These are phyloP conservation scores for Grallaria varia DNA, from an alignment of 2,113 vertebrate genomes.

Conservation along the genomic window DNA sequence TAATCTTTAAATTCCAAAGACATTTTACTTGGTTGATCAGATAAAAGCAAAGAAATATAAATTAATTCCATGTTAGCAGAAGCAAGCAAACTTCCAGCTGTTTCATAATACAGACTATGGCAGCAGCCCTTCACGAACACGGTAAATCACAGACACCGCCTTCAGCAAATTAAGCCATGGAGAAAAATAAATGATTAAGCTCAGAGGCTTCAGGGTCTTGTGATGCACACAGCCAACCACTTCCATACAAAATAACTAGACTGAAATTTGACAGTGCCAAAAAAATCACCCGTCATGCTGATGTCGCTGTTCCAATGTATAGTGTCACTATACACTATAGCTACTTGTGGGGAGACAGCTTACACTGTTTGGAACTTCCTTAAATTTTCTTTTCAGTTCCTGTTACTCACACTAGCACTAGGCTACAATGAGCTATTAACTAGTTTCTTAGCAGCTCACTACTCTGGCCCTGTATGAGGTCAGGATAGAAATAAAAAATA, in stretches of 20 bases:
- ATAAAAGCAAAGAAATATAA: slow-evolving; percentile 14
- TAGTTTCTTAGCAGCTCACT: not conserved
- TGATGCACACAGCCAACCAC: not conserved
- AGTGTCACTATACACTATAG: too few relatives aligned
- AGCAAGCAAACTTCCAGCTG: not conserved
- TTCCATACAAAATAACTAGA: not conserved
- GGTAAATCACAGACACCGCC: not conserved
- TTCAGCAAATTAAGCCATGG: not conserved
- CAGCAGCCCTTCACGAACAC: not conserved
- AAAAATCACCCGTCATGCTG: not conserved
- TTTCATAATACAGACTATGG: not conserved
- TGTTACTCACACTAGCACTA: not conserved
- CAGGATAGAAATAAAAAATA: not conserved
- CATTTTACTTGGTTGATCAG: slow-evolving; percentile 38
- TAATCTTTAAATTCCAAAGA: slow-evolving; percentile 35
- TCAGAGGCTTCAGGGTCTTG: not conserved
- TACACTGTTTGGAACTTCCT: not conserved
- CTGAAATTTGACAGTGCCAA: not conserved
- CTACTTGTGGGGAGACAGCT: not conserved
- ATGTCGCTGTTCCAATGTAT: rapidly evolving
- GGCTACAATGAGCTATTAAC: not conserved
- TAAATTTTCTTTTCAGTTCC: not conserved
- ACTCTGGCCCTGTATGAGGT: not conserved
- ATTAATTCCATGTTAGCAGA: not conserved
- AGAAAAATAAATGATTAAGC: not conserved